Conservation (phyloP, 2,113 vertebrate genomes). For the Ochotona curzoniae region DNA sequence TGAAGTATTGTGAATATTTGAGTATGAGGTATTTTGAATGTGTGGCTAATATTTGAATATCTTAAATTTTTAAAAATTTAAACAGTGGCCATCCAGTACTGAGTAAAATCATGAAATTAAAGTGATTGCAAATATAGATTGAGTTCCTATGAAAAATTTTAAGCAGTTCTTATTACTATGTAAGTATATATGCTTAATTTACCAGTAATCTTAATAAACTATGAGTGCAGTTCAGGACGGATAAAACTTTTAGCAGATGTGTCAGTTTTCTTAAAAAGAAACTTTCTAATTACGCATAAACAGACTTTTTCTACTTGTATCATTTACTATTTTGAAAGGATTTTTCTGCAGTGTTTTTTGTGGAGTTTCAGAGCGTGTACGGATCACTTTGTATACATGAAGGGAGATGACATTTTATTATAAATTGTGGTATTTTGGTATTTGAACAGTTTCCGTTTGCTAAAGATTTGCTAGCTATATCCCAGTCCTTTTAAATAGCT, state of each 20-base stretch:
- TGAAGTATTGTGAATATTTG: neutral
- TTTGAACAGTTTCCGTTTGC: constrained; percentile 35
- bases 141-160: neutral
- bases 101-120: constrained; percentile 52
- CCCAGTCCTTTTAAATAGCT: constrained; percentile 13
- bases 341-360: constrained; percentile 36
- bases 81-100: constrained; percentile 33
- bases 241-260: constrained; percentile 36
- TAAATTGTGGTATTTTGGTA: constrained; percentile 18
- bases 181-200: constrained; percentile 43
- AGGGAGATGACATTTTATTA: constrained; percentile 26
- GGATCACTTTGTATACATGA: constrained; percentile 35
- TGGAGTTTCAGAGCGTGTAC: constrained; percentile 34
- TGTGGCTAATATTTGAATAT: neutral
- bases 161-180: neutral
- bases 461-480: constrained; percentile 26
- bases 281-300: constrained; percentile 24
- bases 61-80: neutral
- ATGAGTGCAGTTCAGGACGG: neutral
- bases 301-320: constrained; percentile 35
- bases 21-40: neutral
- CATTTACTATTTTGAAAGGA: constrained; percentile 54
- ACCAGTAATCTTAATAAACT: constrained; percentile 3
- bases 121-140: neutral
- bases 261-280: constrained; percentile 1